phyloP scores from a whole-genome alignment of 2,113 vertebrate species.

The Neotragus moschatus region DNA sequence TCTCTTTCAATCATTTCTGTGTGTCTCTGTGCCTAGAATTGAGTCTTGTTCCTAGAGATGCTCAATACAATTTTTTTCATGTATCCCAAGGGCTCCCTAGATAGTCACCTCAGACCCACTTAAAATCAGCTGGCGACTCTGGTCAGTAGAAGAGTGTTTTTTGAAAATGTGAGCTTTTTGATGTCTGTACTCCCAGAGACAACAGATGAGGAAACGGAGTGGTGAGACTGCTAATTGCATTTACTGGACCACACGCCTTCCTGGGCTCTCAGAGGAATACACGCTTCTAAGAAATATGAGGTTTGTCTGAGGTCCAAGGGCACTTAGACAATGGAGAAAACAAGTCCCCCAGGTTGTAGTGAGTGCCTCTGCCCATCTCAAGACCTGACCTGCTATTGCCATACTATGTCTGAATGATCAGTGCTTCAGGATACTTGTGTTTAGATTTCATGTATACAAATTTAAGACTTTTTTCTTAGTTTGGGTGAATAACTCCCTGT shows the following conservation, averaged over 20 bases:
- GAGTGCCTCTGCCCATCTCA: conserved; percentile 18
- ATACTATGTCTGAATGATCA: not conserved
- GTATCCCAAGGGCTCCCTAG: not conserved
- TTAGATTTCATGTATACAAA: not conserved
- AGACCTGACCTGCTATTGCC: not conserved
- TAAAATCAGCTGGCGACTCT: conserved; percentile 33
- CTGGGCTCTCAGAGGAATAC: conserved; percentile 52
- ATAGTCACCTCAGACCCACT: not conserved
- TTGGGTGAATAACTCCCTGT: not conserved
- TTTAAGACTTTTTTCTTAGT: not conserved
- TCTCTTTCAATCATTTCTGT: not conserved
- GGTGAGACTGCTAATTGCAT: conserved; percentile 65
- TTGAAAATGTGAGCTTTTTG: conserved; percentile 47
- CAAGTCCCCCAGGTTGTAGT: conserved; percentile 19
- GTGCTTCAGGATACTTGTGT: not conserved
- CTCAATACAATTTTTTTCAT: not conserved
- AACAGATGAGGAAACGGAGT: not conserved
- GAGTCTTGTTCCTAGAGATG: not conserved
- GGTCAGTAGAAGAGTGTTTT: conserved; percentile 34
- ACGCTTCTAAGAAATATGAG: conserved; percentile 64
- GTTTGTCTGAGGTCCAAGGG: conserved; percentile 49
- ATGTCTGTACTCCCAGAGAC: conserved; percentile 59
- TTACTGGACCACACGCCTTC: conserved; percentile 71
- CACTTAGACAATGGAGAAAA: conserved; percentile 58
- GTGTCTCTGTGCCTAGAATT: not conserved